Conservation (phyloP, 1,140 invertebrate species). For the Lepeophtheirus salmonis region DNA sequence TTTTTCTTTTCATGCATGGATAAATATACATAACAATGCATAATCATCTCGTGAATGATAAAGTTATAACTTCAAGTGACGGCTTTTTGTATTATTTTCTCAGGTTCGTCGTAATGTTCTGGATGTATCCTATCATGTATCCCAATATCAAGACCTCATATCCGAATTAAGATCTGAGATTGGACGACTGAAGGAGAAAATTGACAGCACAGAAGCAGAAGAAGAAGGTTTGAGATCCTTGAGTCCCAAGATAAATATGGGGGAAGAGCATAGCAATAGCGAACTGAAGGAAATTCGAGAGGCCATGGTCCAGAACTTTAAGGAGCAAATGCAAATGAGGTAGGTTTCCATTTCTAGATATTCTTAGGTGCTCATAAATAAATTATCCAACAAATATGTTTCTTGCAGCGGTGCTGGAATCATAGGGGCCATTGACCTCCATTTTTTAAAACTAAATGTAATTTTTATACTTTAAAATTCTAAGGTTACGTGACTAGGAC, state of each 20-base stretch:
- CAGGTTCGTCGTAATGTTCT: conserved; percentile 52
- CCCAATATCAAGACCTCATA: conserved; percentile 57
- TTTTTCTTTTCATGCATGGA: not conserved
- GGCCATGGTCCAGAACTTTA: conserved; percentile 63
- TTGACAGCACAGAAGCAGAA: conserved; percentile 34
- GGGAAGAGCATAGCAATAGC: conserved; percentile 20
- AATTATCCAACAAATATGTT: no score
- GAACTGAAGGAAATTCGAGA: conserved; percentile 51
- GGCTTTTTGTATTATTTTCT: no score
- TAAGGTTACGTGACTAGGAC: no score
- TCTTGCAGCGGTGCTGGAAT: no score
- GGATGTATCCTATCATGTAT: conserved; percentile 59
- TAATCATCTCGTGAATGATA: no score
- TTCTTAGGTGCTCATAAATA: no score
- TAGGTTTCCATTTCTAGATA: conserved; percentile 23
- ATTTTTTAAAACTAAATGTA: no score
- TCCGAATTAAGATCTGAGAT: conserved; percentile 66
- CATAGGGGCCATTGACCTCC: no score
- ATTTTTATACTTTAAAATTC: no score
- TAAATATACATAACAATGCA: not conserved
- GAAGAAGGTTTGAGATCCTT: conserved; percentile 9
- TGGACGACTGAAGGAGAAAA: conserved; percentile 51
- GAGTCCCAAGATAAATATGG: conserved; percentile 3
- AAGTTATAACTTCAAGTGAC: no score
- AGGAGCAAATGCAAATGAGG: conserved; percentile 72